Evolutionary conservation across 2,888 invertebrate species (phyloP).

Genomic region (Nephrotoma guestfalica): DNA sequence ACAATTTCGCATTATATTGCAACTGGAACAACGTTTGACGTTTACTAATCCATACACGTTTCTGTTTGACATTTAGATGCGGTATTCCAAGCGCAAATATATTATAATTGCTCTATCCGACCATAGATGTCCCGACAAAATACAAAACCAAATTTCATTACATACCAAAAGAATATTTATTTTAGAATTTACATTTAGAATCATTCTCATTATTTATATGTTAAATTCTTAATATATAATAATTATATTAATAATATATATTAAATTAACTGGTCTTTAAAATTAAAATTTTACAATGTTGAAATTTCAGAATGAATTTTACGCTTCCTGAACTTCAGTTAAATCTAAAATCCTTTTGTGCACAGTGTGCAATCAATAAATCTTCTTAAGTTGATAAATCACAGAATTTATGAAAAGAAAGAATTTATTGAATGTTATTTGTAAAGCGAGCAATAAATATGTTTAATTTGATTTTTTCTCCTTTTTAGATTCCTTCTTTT

Average conservation of each 20-base stretch:
- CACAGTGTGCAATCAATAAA: neutral
- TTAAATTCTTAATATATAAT: neutral
- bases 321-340: neutral
- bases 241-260: neutral
- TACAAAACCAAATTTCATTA: neutral
- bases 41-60: neutral
- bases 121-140: neutral
- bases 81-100: neutral
- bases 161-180: neutral
- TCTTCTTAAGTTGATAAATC: neutral
- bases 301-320: neutral
- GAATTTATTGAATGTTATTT: neutral
- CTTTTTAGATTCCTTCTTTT: slow-evolving; percentile 29
- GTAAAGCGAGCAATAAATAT: neutral
- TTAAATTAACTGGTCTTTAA: neutral
- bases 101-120: neutral
- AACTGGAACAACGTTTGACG: neutral
- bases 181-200: neutral
- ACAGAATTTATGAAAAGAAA: neutral
- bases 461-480: slow-evolving; percentile 20
- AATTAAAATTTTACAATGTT: neutral
- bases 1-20: neutral
- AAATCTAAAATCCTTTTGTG: neutral
- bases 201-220: neutral
- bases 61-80: neutral